Evolutionary conservation across 2,113 vertebrate species (phyloP), one percentile per base, ranked within the genome.

Genomic region (Heterotis niloticus): DNA sequence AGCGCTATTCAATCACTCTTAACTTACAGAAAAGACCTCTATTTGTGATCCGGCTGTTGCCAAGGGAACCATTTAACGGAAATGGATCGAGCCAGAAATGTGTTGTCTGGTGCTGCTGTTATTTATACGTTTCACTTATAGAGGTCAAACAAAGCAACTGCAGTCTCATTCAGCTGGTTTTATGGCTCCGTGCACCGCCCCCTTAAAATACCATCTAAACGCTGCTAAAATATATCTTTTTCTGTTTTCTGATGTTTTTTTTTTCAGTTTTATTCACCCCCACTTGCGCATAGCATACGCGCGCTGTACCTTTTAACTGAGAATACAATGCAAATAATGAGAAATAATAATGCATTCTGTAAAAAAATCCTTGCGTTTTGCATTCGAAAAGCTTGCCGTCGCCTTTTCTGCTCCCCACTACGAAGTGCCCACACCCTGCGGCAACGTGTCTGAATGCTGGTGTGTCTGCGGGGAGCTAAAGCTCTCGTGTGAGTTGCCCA

Each of bases 1-100:
- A 75, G 26, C 59, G n/a, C 74, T 44, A 18, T 29, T 17, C 26
- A 62, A 60, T 75, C 57, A 64, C 26, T 26, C 59, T 18, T 12
- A 34, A 75, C 24, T 62, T 64, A 20, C 24, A 34, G 26, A 75
- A 75, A 75, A 20, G 26, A 29, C 59, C 28, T 64, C 18, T 62
- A 60, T 75, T 34, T 75, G 28, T 64, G 17, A n/a, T 26, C 28
- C n/a, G 74, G 12, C 74, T 75, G 74, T 75, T 75, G 28, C 29
- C 74, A 62, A 62, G 57, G 74, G 59, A 64, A 64, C 74, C 28
- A 75, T 23, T 34, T 62, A 57, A 44, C 62, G 20, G 24, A 20
- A 24, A 57, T 11, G 23, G 54, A 57, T 56, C 56, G 24, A 73
- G 71, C 23, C 5, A 57, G 14, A 28, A 14, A 14, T 62, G 20